These are phyloP conservation scores for Venusia cambrica DNA, from an alignment of 2,888 invertebrate species.

Conservation along the genomic window DNA sequence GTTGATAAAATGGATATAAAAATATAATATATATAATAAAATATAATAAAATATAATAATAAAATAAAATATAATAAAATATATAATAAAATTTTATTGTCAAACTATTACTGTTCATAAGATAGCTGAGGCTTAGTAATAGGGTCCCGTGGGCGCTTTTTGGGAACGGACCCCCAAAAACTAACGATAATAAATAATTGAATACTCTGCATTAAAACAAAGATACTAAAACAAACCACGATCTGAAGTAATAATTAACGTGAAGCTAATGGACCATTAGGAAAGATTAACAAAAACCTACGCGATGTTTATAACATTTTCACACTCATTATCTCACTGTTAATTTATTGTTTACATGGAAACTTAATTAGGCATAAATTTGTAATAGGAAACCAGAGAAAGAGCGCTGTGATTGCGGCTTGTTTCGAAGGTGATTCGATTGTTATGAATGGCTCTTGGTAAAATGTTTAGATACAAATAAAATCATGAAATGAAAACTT, in stretches of 20 bases:
- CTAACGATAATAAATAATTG: conserved; percentile 6
- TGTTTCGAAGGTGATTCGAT: conserved; percentile 24
- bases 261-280: conserved; percentile 48
- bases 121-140: no score
- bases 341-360: conserved; percentile 48
- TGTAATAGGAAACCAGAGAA: conserved; percentile 48
- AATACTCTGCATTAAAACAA: conserved; percentile 21
- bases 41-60: no score
- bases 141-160: no score
- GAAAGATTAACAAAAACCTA: conserved; percentile 37
- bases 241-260: conserved; percentile 36
- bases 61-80: no score
- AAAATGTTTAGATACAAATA: no score
- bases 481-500: no score
- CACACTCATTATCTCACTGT: conserved; percentile 51
- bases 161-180: no score
- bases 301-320: conserved; percentile 48
- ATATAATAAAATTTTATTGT: no score
- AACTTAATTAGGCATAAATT: conserved; percentile 55
- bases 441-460: conserved; percentile 3
- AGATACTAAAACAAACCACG: conserved; percentile 33
- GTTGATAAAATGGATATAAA: no score
- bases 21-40: no score
- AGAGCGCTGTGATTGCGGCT: conserved; percentile 29
- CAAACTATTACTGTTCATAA: no score